A percentile compares a stretch with the other conserved stretches of the same genome.
These are phyloP conservation scores for Caranx ignobilis DNA, from an alignment of 2,113 vertebrate species.

Conservation along the genomic window DNA sequence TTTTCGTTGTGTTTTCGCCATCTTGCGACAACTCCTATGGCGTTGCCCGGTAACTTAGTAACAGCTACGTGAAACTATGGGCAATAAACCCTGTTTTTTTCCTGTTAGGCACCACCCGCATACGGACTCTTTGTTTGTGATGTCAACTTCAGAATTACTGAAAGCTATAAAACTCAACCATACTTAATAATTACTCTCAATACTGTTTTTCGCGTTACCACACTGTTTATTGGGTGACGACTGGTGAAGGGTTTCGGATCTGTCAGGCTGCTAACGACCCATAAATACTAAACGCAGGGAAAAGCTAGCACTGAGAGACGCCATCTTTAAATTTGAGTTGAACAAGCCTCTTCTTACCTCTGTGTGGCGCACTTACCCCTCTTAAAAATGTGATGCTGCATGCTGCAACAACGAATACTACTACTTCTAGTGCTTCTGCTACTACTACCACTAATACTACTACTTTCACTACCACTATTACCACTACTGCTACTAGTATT, in stretches of 20 bases:
- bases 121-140: rapidly evolving
- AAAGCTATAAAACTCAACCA: rapidly evolving
- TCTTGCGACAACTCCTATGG: conserved; percentile 62
- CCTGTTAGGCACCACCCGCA: conserved; percentile 17
- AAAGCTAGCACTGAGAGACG: neutral
- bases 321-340: conserved; percentile 33
- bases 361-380: conserved; percentile 50
- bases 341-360: conserved; percentile 5
- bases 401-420: neutral
- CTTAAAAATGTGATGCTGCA: neutral
- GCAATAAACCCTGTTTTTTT: rapidly evolving
- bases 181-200: rapidly evolving
- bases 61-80: rapidly evolving
- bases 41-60: conserved; percentile 79
- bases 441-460: neutral
- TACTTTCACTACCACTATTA: neutral
- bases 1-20: conserved; percentile 65
- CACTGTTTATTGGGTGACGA: rapidly evolving
- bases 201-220: neutral
- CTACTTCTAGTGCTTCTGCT: neutral
- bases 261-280: neutral
- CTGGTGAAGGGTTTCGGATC: rapidly evolving
- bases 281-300: neutral
- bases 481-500: neutral
- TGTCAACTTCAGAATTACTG: neutral